Evolutionary conservation across 2,888 invertebrate species (phyloP).

Genomic region (Colletes collaris): DNA sequence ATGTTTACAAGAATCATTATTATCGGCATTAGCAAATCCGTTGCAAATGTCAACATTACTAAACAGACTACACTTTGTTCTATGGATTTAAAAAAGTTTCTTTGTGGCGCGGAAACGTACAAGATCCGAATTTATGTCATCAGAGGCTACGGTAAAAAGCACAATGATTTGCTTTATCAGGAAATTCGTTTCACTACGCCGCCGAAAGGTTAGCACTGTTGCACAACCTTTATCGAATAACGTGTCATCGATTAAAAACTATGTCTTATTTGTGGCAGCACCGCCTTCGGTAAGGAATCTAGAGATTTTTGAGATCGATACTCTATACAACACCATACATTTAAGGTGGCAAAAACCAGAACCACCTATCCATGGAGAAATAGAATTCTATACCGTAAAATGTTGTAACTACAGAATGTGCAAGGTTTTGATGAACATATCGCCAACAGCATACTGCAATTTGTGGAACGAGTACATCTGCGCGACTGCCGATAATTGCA

Average conservation of each 20-base stretch:
- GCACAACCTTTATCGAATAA: too few species aligned
- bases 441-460: constrained; percentile 36
- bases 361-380: constrained; percentile 67
- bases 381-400: constrained; percentile 53
- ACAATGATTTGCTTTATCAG: constrained; percentile 38
- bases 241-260: background rate
- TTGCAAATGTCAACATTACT: background rate
- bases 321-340: background rate
- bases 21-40: constrained; percentile 45
- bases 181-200: constrained; percentile 50
- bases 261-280: background rate
- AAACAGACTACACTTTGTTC: background rate
- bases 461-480: constrained; percentile 64
- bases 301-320: constrained; percentile 64
- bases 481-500: constrained; percentile 13
- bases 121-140: constrained; percentile 52
- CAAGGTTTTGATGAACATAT: background rate
- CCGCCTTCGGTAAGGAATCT: constrained; percentile 54
- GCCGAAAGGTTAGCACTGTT: constrained; percentile 59
- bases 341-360: constrained; percentile 68
- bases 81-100: background rate
- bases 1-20: constrained; percentile 56
- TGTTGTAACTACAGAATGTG: background rate
- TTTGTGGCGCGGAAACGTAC: constrained; percentile 61
- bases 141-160: constrained; percentile 10